Percentiles rank a stretch among this genome's conserved stretches.
Conservation (phyloP, 2,797 vertebrate genomes). For the Chrysocyon brachyurus region DNA sequence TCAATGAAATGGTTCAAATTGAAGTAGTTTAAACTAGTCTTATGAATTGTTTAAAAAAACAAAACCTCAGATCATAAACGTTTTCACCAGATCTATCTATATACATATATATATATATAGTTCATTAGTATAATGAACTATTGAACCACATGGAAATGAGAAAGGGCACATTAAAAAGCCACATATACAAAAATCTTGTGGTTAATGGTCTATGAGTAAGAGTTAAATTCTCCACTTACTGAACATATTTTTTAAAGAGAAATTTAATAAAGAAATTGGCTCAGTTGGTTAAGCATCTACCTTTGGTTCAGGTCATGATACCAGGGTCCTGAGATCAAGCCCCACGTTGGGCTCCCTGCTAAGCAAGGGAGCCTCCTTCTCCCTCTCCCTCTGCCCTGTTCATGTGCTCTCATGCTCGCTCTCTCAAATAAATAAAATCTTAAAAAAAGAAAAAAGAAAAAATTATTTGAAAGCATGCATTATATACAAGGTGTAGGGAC, state of each 20-base stretch:
- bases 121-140: background rate
- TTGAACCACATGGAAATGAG: conserved; percentile 35
- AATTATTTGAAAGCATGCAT: conserved; percentile 14
- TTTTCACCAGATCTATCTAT: conserved; percentile 34
- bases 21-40: conserved; percentile 32
- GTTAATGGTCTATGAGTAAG: conserved; percentile 45
- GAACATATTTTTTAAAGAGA: conserved; percentile 55
- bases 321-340: no score
- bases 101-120: background rate
- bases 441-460: background rate
- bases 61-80: background rate
- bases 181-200: conserved; percentile 28
- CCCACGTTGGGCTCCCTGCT: no score
- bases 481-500: background rate
- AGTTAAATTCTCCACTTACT: conserved; percentile 51
- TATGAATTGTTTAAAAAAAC: background rate
- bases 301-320: no score
- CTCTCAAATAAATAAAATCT: no score
- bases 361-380: no score
- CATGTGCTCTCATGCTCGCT: no score
- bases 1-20: conserved; percentile 47
- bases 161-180: conserved; percentile 52
- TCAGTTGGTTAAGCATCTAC: no score
- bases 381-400: no score
- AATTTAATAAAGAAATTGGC: conserved; percentile 45